phyloP scores from a whole-genome alignment of 2,797 vertebrate species.

The Petrocephalus sullivani region DNA sequence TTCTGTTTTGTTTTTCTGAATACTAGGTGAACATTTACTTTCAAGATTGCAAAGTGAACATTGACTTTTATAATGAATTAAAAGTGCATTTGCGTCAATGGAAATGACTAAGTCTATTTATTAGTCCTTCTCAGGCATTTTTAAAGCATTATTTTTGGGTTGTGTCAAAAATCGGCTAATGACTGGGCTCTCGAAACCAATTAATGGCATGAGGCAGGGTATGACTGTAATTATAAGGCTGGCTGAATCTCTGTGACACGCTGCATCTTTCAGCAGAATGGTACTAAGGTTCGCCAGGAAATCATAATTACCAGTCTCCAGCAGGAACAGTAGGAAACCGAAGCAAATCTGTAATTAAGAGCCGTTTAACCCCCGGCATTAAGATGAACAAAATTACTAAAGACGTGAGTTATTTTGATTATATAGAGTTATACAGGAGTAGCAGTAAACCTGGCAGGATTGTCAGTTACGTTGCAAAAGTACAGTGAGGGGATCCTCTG shows the following conservation, averaged over 20 bases:
- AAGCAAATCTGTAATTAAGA: background rate
- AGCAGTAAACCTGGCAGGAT: background rate
- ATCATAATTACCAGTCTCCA: background rate
- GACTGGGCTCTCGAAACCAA: too few relatives aligned
- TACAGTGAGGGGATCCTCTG: background rate
- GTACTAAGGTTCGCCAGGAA: background rate
- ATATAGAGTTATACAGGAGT: background rate
- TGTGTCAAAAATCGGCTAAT: too few relatives aligned
- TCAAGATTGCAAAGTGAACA: too few relatives aligned
- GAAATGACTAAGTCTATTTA: too few relatives aligned
- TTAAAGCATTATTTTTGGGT: too few relatives aligned
- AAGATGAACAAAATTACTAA: background rate
- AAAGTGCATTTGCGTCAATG: too few relatives aligned
- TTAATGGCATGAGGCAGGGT: too few relatives aligned
- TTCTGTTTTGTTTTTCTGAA: too few relatives aligned
- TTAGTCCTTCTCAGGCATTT: too few relatives aligned
- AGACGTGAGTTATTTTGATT: background rate
- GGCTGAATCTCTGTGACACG: background rate
- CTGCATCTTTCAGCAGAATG: background rate
- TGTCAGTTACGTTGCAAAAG: background rate
- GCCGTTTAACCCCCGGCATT: background rate
- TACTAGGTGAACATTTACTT: too few relatives aligned
- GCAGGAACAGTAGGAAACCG: background rate
- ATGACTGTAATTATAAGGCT: background rate
- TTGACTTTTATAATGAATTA: too few relatives aligned